Evolutionary conservation across 2,797 vertebrate species (phyloP).

Genomic region (Danionella dracula): DNA sequence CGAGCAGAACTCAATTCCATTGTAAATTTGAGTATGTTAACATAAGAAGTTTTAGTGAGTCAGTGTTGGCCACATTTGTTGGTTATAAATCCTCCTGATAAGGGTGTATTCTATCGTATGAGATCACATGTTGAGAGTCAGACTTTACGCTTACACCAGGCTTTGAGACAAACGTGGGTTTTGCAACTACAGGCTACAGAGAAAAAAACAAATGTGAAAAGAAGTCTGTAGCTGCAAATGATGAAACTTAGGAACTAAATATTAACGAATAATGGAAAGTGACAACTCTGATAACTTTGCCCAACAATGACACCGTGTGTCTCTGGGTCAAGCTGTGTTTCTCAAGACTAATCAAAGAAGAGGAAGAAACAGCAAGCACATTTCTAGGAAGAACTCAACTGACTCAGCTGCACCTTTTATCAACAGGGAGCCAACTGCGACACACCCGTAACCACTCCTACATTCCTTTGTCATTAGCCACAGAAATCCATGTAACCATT

Average conservation of each 20-base stretch:
- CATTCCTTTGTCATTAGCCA: slow-evolving; percentile 54
- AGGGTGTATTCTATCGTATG: no score
- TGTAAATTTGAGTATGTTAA: no score
- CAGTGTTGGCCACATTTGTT: no score
- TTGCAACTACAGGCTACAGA: no score
- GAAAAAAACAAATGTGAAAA: no score
- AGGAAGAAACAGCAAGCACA: slow-evolving; percentile 30
- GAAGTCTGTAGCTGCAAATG: no score
- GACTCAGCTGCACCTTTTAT: slow-evolving; percentile 60
- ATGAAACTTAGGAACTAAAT: not conserved
- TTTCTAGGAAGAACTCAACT: slow-evolving; percentile 60
- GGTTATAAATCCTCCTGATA: no score
- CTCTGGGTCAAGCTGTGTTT: not conserved
- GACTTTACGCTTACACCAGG: no score
- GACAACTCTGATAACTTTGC: not conserved
- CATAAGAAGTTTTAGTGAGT: no score
- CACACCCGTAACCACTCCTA: slow-evolving; percentile 55
- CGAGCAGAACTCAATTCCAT: no score
- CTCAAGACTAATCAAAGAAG: slow-evolving; percentile 55
- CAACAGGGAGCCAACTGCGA: slow-evolving; percentile 48
- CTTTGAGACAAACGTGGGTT: no score
- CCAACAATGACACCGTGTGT: not conserved
- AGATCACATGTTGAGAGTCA: no score
- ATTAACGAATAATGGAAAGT: not conserved
- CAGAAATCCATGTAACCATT: slow-evolving; percentile 18